Percentiles rank a stretch among this genome's conserved stretches.
phyloP scores from a whole-genome alignment of 2,797 vertebrate genomes.

The Phataginus tricuspis region DNA sequence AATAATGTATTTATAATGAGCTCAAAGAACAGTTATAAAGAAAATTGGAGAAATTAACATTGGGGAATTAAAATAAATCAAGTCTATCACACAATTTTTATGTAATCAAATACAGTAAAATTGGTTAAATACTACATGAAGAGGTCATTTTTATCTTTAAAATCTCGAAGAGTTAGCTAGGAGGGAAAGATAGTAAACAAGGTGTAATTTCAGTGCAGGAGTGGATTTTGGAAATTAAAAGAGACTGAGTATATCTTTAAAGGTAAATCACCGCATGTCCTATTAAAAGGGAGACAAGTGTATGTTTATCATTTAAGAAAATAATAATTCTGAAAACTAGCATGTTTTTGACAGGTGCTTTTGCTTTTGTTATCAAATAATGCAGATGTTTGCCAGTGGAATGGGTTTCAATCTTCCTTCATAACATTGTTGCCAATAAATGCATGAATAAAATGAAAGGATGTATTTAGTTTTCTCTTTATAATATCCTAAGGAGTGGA shows the following conservation, averaged over 20 bases:
- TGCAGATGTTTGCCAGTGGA: neutral
- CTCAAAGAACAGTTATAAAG: neutral
- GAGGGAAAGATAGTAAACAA: neutral
- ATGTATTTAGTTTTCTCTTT: neutral
- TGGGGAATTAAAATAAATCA: slow-evolving; percentile 13
- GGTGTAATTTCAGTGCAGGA: neutral
- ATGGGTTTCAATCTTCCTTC: neutral
- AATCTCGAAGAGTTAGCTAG: neutral
- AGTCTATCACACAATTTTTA: neutral
- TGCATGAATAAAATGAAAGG: neutral
- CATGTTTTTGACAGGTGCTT: neutral
- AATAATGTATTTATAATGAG: neutral
- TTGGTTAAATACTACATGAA: neutral
- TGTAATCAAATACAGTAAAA: neutral
- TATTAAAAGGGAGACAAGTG: neutral
- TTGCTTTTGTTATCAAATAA: neutral
- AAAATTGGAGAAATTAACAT: neutral
- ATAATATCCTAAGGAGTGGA: neutral
- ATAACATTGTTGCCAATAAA: neutral
- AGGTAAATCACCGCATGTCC: neutral
- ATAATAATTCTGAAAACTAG: slow-evolving; percentile 2
- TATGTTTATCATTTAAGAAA: neutral
- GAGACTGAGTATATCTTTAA: neutral
- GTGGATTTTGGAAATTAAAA: slow-evolving; percentile 12
- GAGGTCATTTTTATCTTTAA: slow-evolving; percentile 2